Conservation (phyloP, 2,888 invertebrate species). For the Choristoneura rosaceana region DNA sequence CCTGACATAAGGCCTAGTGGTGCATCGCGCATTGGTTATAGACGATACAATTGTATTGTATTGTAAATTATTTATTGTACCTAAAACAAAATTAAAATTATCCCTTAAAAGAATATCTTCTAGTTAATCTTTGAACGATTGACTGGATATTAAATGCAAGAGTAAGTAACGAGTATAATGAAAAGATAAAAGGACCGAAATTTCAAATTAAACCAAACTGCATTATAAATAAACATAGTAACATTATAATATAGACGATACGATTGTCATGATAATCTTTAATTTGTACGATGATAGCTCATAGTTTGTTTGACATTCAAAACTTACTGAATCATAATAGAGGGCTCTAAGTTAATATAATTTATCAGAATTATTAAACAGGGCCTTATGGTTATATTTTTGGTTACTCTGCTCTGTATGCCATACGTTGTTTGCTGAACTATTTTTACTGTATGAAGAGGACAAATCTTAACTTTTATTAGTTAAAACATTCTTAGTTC, state of each 20-base stretch:
- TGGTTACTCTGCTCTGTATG: conserved; percentile 29
- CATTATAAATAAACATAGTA: too few relatives aligned
- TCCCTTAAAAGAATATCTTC: too few relatives aligned
- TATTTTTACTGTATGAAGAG: conserved; percentile 22
- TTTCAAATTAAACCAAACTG: too few relatives aligned
- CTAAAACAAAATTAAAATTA: too few relatives aligned
- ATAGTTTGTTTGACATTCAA: not conserved
- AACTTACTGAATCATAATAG: not conserved
- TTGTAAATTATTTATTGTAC: too few relatives aligned
- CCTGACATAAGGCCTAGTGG: too few relatives aligned
- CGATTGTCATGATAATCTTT: not conserved
- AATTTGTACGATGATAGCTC: not conserved
- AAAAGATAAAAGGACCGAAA: too few relatives aligned
- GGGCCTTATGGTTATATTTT: conserved; percentile 12
- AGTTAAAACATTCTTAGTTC: conserved; percentile 55
- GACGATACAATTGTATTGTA: too few relatives aligned
- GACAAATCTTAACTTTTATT: conserved; percentile 26
- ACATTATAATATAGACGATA: not conserved
- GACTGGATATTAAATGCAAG: too few relatives aligned
- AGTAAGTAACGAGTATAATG: too few relatives aligned
- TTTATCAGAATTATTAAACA: conserved; percentile 10
- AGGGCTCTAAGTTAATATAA: not conserved
- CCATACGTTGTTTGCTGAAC: conserved; percentile 26
- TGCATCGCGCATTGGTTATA: too few relatives aligned
- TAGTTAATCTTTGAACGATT: too few relatives aligned